Evolutionary conservation across 2,888 invertebrate species (phyloP).

Genomic region (Lordiphosa fenestrarum): DNA sequence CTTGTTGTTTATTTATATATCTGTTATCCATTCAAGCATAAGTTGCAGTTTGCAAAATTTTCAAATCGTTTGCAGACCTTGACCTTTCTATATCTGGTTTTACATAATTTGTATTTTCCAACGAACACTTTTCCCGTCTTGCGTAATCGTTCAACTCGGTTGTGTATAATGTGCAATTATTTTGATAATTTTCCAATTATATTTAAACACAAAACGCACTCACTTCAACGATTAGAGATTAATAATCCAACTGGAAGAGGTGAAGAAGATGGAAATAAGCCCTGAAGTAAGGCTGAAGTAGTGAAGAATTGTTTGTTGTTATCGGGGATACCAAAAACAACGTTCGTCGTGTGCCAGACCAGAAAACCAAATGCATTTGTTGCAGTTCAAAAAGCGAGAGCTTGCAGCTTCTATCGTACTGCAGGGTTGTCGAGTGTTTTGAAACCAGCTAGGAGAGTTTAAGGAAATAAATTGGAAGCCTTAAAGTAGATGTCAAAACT

Average conservation of each 20-base stretch:
- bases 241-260: constrained; percentile 32
- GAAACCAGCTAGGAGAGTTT: neutral
- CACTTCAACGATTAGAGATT: constrained; percentile 52
- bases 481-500: too few species aligned
- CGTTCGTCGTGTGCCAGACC: constrained; percentile 72
- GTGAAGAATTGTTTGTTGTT: constrained; percentile 35
- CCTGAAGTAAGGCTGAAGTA: constrained; percentile 53
- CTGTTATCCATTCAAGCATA: neutral
- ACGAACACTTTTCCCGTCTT: constrained; percentile 41
- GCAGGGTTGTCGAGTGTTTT: constrained; percentile 40
- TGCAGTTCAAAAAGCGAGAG: constrained; percentile 28
- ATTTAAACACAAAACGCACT: constrained; percentile 36
- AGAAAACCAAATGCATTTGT: constrained; percentile 70
- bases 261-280: constrained; percentile 24
- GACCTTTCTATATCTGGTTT: constrained; percentile 40
- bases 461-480: too few species aligned
- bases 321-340: constrained; percentile 54
- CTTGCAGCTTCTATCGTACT: constrained; percentile 1
- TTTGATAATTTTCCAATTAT: constrained; percentile 23
- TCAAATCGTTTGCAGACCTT: constrained; percentile 14
- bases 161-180: constrained; percentile 2
- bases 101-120: constrained; percentile 51
- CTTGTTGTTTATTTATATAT: neutral
- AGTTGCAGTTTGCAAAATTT: neutral
- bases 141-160: constrained; percentile 44